These are phyloP conservation scores for Cyclopterus lumpus DNA, from an alignment of 2,797 vertebrate genomes.

Conservation along the genomic window DNA sequence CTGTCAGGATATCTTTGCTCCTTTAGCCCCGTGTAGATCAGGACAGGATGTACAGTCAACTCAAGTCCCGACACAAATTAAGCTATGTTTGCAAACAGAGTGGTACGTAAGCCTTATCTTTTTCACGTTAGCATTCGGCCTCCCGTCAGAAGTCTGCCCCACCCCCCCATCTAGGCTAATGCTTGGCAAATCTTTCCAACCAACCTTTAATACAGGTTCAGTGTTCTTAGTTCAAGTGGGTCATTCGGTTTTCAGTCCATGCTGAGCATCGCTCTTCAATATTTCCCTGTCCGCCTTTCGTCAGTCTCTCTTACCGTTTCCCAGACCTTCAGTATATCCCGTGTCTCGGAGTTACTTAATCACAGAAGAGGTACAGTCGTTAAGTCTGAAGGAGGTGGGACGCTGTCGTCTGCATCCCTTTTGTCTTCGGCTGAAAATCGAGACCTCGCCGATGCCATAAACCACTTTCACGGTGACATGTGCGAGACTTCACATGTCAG, in stretches of 20 bases:
- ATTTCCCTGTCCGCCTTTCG: neutral
- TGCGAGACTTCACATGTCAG: too few species aligned
- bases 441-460: too few species aligned
- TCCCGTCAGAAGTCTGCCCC: constrained; percentile 10
- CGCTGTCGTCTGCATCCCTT: neutral
- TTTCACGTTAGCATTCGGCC: constrained; percentile 41
- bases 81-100: constrained; percentile 42
- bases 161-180: constrained; percentile 41
- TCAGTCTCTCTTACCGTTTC: neutral
- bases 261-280: constrained; percentile 3
- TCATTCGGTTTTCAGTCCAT: constrained; percentile 27
- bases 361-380: constrained; percentile 15
- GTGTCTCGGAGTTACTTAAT: constrained; percentile 40
- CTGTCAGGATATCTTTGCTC: neutral
- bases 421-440: too few species aligned
- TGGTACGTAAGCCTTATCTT: constrained; percentile 42
- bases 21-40: neutral
- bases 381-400: neutral
- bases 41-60: constrained; percentile 27
- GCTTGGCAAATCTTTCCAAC: constrained; percentile 34
- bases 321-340: constrained; percentile 14
- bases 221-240: constrained; percentile 29
- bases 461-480: too few species aligned
- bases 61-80: constrained; percentile 9
- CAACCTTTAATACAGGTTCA: constrained; percentile 11